Conservation (phyloP, 2,888 invertebrate genomes). For the Ditula angustiorana region DNA sequence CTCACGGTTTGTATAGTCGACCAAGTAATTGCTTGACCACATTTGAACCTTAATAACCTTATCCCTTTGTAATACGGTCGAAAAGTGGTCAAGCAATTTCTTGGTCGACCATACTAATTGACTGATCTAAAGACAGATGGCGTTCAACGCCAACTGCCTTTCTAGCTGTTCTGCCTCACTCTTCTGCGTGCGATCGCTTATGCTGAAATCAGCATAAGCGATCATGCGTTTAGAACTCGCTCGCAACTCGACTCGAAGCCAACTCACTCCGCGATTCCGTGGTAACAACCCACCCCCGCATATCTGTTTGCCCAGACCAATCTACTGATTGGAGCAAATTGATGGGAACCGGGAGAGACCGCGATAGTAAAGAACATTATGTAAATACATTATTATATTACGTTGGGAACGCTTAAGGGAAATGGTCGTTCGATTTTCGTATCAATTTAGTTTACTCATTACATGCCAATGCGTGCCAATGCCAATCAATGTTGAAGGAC, state of each 20-base stretch:
- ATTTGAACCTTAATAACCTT: no score
- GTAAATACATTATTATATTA: constrained; percentile 29
- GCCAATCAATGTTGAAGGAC: no score
- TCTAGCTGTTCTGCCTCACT: no score
- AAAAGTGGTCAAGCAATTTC: no score
- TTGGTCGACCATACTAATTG: no score
- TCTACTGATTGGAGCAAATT: constrained; percentile 49
- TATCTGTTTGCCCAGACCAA: constrained; percentile 40
- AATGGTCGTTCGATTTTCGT: not conserved
- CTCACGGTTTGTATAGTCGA: no score
- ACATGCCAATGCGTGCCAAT: no score
- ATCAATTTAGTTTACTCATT: not conserved
- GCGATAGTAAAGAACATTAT: constrained; percentile 24
- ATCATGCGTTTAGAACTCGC: not conserved
- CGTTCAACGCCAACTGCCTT: no score
- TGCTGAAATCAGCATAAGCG: not conserved
- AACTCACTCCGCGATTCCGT: not conserved
- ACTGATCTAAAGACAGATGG: no score
- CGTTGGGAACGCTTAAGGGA: constrained; percentile 15
- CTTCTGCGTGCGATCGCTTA: not conserved
- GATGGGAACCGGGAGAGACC: constrained; percentile 35
- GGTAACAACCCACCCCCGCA: constrained; percentile 2
- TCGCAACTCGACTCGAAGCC: not conserved
- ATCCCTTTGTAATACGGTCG: no score
- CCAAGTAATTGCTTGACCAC: no score